Base-by-base conservation (phyloP, 2,797 vertebrate species). In the Coregonus ussuriensis region DNA sequence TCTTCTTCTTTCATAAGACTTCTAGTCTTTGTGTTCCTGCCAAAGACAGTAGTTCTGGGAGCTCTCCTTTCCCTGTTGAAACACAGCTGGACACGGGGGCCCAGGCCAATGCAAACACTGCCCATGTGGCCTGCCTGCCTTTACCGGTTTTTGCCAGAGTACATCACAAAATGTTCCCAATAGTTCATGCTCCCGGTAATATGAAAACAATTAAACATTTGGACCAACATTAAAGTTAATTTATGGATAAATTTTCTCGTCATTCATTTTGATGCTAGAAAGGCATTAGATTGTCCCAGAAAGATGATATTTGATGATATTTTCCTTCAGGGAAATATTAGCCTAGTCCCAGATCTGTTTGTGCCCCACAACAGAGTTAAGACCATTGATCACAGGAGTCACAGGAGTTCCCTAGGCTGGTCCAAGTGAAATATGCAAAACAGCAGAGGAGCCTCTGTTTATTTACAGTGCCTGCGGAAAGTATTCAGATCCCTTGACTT, bases 31-130 rank as follows among this genome's bases (percentile, higher is more conserved):
- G 53, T 66, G 67, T 71, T 65, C 31, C 67, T 71, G 67, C 75
- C 76, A 74, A 70, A 74, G 53, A 63, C 31, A 71, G 41, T 66
- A 68, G 56, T 65, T 72, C 66, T 29, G 53, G 35, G 71, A 74
- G 31, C 25, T 59, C 63, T 66, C 9, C n/a, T 72, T 72, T 69
- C 53, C 72, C 31, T 75, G 54, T 59, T 54, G 31, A 80, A 77
- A 74, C 79, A 53, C 75, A 73, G 71, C 75, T 77, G 75, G 53
- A 67, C 41, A 6, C 41, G 1, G 18, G n/a, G 13, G 37, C 56
- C n/a, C 62, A 33, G 62, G 74, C 54, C 72, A 79, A 70, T 11
- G 25, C 56, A 75, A 75, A 56, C 74, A 72, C 16, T 13, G 33
- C 31, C 31, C 67, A 4, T 5, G 25, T 6, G 54, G n/a, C 71